A percentile compares a stretch with the other conserved stretches of the same genome.
phyloP scores from a whole-genome alignment of 2,113 vertebrate genomes.

The Neomonachus schauinslandi region DNA sequence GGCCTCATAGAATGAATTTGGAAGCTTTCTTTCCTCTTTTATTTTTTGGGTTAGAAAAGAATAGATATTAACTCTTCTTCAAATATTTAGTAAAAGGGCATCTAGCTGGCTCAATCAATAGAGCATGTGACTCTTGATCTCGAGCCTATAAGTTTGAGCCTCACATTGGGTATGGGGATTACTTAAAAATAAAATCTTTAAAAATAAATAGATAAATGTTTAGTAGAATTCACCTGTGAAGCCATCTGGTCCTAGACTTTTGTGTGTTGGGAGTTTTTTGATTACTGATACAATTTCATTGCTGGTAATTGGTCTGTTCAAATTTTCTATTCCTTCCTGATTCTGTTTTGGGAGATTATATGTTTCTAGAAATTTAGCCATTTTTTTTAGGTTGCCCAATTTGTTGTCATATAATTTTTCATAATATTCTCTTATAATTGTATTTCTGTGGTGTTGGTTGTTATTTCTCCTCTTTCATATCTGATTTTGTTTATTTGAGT shows the following conservation, averaged over 20 bases:
- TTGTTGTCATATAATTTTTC: not conserved
- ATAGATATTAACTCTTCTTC: not conserved
- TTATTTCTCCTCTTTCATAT: not conserved
- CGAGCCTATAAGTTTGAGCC: not conserved
- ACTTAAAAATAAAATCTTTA: not conserved
- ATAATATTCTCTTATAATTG: not conserved
- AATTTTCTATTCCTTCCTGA: not conserved
- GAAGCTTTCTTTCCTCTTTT: not conserved
- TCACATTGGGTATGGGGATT: not conserved
- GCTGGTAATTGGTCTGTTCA: not conserved
- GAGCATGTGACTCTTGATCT: not conserved
- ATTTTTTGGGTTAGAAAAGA: not conserved
- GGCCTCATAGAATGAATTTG: not conserved
- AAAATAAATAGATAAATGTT: not conserved
- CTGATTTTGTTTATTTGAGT: not conserved
- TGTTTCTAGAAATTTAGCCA: not conserved
- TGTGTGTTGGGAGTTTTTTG: not conserved
- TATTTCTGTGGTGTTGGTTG: not conserved
- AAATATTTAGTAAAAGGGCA: not conserved
- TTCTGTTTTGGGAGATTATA: not conserved
- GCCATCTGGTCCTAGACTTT: not conserved
- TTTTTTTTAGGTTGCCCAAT: not conserved
- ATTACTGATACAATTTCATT: not conserved
- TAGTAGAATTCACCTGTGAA: not conserved
- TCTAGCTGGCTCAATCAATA: not conserved